Conservation (phyloP, 2,113 vertebrate species). For the Clupea harengus region DNA sequence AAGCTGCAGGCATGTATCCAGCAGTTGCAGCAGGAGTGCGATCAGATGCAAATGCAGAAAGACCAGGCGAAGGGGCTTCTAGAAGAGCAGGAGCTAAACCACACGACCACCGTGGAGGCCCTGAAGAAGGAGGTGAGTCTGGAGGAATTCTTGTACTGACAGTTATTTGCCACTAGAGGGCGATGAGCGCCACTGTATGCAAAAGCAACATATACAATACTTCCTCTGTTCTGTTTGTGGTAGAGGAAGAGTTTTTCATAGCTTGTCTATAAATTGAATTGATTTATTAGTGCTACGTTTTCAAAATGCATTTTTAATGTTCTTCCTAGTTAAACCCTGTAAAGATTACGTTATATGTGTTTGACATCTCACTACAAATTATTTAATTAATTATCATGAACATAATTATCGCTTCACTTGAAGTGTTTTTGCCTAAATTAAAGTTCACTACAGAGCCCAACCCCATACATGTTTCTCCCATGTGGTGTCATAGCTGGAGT, state of each 20-base stretch:
- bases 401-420: background rate
- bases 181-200: background rate
- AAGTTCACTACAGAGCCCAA: background rate
- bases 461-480: background rate
- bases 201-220: background rate
- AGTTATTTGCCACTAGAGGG: background rate
- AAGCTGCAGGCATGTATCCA: background rate
- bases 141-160: background rate
- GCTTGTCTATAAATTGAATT: background rate
- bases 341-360: no score
- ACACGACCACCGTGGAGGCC: background rate
- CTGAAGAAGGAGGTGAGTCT: slow-evolving; percentile 28
- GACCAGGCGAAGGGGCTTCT: slow-evolving; percentile 35
- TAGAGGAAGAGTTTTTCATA: background rate
- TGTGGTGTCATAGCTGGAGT: background rate
- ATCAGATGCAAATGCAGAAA: slow-evolving; percentile 4
- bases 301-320: no score
- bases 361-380: background rate
- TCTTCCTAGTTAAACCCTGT: no score
- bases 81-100: slow-evolving; percentile 32
- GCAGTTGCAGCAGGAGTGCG: slow-evolving; percentile 14
- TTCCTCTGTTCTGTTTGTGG: background rate
- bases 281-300: background rate
- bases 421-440: background rate
- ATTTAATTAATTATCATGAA: background rate